Evolutionary conservation across 2,888 invertebrate genomes (phyloP).

Genomic region (Dysmachus trigonus): DNA sequence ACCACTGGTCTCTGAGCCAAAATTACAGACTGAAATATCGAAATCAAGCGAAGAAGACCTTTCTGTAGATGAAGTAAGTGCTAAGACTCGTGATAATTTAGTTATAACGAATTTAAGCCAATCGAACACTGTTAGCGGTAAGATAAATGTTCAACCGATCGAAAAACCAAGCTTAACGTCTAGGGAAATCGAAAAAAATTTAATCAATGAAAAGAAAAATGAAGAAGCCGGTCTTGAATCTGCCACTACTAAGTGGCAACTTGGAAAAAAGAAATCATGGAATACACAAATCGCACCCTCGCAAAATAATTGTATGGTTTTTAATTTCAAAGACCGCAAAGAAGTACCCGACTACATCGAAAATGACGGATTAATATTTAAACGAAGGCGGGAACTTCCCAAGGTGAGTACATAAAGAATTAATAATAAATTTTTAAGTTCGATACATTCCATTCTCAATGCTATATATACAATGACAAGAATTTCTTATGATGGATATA

Average conservation of each 20-base stretch:
- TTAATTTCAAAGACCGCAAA: constrained; percentile 86
- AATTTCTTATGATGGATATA: not conserved
- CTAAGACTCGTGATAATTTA: constrained; percentile 50
- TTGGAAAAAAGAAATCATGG: constrained; percentile 53
- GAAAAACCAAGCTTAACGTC: constrained; percentile 65
- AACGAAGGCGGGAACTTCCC: constrained; percentile 73
- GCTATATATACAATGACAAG: not conserved
- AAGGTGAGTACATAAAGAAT: constrained; percentile 70
- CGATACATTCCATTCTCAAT: not conserved
- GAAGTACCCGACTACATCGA: constrained; percentile 92
- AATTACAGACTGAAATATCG: constrained; percentile 32
- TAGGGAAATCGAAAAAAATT: constrained; percentile 74
- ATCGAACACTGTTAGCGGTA: constrained; percentile 49
- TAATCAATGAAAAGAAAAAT: constrained; percentile 73
- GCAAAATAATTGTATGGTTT: constrained; percentile 79
- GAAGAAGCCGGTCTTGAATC: constrained; percentile 58
- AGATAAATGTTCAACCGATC: not conserved
- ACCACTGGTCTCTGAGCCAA: constrained; percentile 58
- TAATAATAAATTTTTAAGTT: not conserved
- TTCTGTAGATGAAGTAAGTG: constrained; percentile 41
- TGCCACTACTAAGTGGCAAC: constrained; percentile 46
- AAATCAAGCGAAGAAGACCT: not conserved
- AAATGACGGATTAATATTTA: constrained; percentile 82
- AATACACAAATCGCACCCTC: constrained; percentile 55
- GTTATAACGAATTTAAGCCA: constrained; percentile 52